Percentiles rank a stretch among this genome's conserved stretches.
Evolutionary conservation across 2,888 invertebrate species (phyloP).

Genomic region (Zaprionus obscuricornis): DNA sequence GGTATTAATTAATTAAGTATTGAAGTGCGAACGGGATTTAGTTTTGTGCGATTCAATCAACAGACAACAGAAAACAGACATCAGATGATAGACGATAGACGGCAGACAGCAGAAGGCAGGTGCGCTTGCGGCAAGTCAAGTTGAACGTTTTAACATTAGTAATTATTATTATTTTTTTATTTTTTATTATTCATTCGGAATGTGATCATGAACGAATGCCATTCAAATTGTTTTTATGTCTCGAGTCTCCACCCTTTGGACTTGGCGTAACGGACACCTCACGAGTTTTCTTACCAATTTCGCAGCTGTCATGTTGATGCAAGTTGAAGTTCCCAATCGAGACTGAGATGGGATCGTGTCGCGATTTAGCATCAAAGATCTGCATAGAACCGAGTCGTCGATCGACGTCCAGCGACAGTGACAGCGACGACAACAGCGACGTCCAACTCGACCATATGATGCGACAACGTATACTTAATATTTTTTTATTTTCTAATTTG

Average conservation of each 20-base stretch:
- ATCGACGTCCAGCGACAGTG: slow-evolving; percentile 3
- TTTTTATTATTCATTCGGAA: slow-evolving; percentile 18
- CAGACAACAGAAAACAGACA: slow-evolving; percentile 23
- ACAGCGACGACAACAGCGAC: slow-evolving; percentile 6
- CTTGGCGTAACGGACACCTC: background rate
- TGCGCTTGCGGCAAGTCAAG: slow-evolving; percentile 28
- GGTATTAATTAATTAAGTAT: slow-evolving; percentile 18
- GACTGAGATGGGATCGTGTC: slow-evolving; percentile 64
- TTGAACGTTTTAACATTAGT: slow-evolving; percentile 21
- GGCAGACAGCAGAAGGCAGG: too few relatives aligned
- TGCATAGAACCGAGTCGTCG: slow-evolving; percentile 54
- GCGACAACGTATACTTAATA: slow-evolving; percentile 49
- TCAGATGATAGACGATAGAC: too few relatives aligned
- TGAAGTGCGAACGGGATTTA: background rate
- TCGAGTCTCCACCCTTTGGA: slow-evolving; percentile 13
- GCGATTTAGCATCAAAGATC: slow-evolving; percentile 62
- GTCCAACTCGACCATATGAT: slow-evolving; percentile 31
- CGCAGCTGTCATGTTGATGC: slow-evolving; percentile 74
- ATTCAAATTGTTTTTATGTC: slow-evolving; percentile 26
- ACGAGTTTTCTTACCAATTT: slow-evolving; percentile 72
- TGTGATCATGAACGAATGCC: slow-evolving; percentile 42
- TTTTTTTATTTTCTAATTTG: slow-evolving; percentile 20
- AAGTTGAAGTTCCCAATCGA: slow-evolving; percentile 71
- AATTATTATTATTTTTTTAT: slow-evolving; percentile 11
- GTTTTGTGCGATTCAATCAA: background rate